These are phyloP conservation scores for Euschistus heros DNA, from an alignment of 1,140 invertebrate species.

Conservation along the genomic window DNA sequence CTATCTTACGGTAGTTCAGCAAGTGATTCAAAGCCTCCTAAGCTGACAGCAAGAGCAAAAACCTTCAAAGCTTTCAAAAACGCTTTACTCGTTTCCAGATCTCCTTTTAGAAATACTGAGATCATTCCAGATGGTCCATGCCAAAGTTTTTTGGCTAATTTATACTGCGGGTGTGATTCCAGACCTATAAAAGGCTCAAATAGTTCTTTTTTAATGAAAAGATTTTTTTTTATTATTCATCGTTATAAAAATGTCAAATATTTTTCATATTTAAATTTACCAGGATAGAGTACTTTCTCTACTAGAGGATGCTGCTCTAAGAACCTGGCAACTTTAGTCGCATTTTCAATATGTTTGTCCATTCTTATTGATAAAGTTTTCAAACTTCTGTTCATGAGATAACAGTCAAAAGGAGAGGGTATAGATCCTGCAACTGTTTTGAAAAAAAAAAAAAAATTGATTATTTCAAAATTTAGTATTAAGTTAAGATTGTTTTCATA, in stretches of 20 bases:
- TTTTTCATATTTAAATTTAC: constrained; percentile 34
- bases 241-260: too few species aligned
- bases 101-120: constrained; percentile 76
- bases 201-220: too few species aligned
- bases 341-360: constrained; percentile 75
- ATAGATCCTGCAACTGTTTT: constrained; percentile 73
- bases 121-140: constrained; percentile 88
- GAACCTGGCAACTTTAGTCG: constrained; percentile 63
- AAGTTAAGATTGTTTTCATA: too few species aligned
- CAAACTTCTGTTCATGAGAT: constrained; percentile 82
- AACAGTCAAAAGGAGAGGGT: constrained; percentile 95
- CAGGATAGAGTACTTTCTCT: constrained; percentile 74
- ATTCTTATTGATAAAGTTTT: constrained; percentile 92
- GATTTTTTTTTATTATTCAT: too few species aligned
- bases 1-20: constrained; percentile 65
- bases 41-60: constrained; percentile 85
- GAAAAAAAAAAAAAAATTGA: constrained; percentile 15
- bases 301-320: constrained; percentile 68
- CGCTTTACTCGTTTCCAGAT: constrained; percentile 57
- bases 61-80: constrained; percentile 71
- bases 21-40: constrained; percentile 92
- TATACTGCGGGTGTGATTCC: constrained; percentile 83
- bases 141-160: constrained; percentile 71
- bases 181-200: constrained; percentile 46
- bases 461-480: too few species aligned